A percentile compares a stretch with the other conserved stretches of the same genome.
Conservation (phyloP, 2,888 invertebrate species). For the Molanna angustata region DNA sequence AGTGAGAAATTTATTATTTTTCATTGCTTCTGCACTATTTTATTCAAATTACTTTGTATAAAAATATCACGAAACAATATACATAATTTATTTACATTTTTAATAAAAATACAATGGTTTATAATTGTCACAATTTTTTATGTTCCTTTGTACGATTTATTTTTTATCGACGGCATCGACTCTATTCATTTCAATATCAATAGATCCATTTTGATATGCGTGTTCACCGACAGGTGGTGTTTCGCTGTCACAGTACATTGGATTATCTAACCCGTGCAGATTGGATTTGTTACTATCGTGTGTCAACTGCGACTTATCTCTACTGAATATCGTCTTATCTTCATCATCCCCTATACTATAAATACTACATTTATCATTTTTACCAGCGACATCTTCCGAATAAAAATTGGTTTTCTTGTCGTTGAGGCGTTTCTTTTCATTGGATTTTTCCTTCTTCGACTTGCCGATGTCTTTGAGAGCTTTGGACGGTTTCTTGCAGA, state of each 20-base stretch:
- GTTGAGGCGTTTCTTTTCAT: conserved; percentile 42
- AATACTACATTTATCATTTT: conserved; percentile 12
- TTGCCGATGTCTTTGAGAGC: conserved; percentile 41
- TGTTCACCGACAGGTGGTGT: conserved; percentile 27
- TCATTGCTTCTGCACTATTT: no score
- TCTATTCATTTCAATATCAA: no score
- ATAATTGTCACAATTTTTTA: no score
- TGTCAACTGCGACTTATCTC: conserved; percentile 9
- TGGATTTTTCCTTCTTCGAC: conserved; percentile 28
- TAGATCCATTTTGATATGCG: no score
- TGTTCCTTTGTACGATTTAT: no score
- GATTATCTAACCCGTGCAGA: conserved; percentile 24
- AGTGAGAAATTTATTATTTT: no score
- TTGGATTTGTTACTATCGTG: conserved; percentile 5
- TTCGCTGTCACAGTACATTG: conserved; percentile 36
- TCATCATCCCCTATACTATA: conserved; percentile 7
- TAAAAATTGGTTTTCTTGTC: conserved; percentile 32
- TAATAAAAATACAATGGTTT: no score
- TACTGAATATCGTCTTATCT: conserved; percentile 11
- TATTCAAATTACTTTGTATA: no score
- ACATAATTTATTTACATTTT: no score
- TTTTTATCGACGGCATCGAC: no score
- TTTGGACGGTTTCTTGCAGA: conserved; percentile 56
- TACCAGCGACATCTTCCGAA: conserved; percentile 35
- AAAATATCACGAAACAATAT: no score